A percentile compares a stretch with the other conserved stretches of the same genome.
Conservation (phyloP, 2,888 invertebrate genomes). For the Leptura quadrifasciata region DNA sequence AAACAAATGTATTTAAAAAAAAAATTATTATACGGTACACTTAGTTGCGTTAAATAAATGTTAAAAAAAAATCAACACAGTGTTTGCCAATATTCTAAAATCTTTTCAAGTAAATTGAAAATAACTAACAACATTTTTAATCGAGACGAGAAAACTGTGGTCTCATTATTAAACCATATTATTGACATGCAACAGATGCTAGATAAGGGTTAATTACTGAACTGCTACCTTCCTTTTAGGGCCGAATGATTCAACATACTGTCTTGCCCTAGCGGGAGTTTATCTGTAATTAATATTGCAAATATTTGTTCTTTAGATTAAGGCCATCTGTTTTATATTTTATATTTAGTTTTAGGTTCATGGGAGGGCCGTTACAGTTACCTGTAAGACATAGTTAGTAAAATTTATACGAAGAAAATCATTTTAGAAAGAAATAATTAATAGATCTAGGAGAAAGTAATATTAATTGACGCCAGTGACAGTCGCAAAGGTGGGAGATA, state of each 20-base stretch:
- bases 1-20: too few species aligned
- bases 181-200: conserved; percentile 58
- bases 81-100: too few species aligned
- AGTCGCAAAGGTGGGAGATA: too few species aligned
- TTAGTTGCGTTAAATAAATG: too few species aligned
- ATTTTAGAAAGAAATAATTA: too few species aligned
- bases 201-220: conserved; percentile 64
- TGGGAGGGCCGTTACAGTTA: conserved; percentile 8
- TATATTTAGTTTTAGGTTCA: background rate
- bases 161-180: background rate
- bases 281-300: conserved; percentile 32
- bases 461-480: too few species aligned
- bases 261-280: background rate
- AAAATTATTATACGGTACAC: too few species aligned
- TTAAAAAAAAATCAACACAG: too few species aligned
- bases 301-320: conserved; percentile 35
- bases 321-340: conserved; percentile 15
- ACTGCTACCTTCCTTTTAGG: conserved; percentile 61
- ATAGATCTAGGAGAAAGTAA: too few species aligned
- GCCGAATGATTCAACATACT: conserved; percentile 53
- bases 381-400: conserved; percentile 26
- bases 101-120: too few species aligned
- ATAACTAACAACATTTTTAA: background rate
- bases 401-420: conserved; percentile 11
- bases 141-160: background rate